Conservation (phyloP, 2,888 invertebrate species). For the Archaeoteleia sp. region DNA sequence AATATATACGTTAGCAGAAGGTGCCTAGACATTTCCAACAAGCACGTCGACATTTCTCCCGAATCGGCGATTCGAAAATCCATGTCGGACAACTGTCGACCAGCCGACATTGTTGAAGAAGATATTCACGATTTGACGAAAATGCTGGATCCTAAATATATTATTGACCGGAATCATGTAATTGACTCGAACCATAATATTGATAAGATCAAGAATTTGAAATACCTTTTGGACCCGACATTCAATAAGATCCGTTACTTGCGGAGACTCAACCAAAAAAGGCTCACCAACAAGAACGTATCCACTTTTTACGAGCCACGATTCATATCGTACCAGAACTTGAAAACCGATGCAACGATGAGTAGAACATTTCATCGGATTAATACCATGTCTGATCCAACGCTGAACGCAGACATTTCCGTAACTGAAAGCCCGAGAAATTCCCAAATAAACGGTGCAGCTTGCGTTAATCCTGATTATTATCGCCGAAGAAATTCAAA, state of each 20-base stretch:
- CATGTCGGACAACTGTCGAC: constrained; percentile 56
- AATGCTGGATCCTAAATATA: constrained; percentile 70
- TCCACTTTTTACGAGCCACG: constrained; percentile 61
- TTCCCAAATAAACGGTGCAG: constrained; percentile 38
- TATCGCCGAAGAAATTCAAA: constrained; percentile 59
- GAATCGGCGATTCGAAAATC: constrained; percentile 58
- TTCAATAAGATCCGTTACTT: constrained; percentile 70
- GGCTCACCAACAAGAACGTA: constrained; percentile 56
- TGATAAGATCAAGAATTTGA: constrained; percentile 68
- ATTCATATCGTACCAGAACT: constrained; percentile 70
- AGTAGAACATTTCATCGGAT: constrained; percentile 58
- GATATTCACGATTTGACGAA: constrained; percentile 68
- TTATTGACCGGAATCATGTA: constrained; percentile 66
- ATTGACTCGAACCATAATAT: constrained; percentile 72
- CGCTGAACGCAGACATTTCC: constrained; percentile 60
- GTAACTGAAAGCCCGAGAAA: constrained; percentile 30
- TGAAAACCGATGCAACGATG: constrained; percentile 59
- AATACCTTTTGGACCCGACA: constrained; percentile 69
- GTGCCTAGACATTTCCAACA: constrained; percentile 60
- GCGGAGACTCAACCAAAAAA: constrained; percentile 64
- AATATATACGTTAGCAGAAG: constrained; percentile 59
- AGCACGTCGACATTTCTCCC: constrained; percentile 64
- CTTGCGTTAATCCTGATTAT: constrained; percentile 43
- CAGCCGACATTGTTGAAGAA: constrained; percentile 65
- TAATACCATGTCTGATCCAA: constrained; percentile 70